Conservation (phyloP, 2,797 vertebrate genomes). For the Garrulus glandarius region DNA sequence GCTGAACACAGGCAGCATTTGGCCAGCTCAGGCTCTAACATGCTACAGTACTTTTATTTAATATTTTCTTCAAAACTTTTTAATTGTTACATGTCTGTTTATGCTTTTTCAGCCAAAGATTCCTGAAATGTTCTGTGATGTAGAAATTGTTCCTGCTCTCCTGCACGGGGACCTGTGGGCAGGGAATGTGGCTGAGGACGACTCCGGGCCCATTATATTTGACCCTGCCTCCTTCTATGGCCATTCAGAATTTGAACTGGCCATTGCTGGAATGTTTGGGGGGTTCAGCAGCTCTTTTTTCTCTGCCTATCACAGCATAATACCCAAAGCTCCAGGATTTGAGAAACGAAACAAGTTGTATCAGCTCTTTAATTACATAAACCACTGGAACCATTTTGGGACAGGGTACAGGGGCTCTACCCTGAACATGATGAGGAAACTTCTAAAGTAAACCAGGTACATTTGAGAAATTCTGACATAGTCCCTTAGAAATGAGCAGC, state of each 20-base stretch:
- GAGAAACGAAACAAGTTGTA: slow-evolving; percentile 87
- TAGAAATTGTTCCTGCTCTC: slow-evolving; percentile 82
- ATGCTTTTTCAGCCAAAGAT: slow-evolving; percentile 83
- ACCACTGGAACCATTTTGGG: slow-evolving; percentile 99
- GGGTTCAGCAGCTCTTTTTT: slow-evolving; percentile 89
- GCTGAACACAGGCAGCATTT: background rate
- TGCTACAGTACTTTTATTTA: background rate
- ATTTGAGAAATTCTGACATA: background rate
- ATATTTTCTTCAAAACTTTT: background rate
- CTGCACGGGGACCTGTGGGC: slow-evolving; percentile 95
- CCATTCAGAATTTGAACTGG: slow-evolving; percentile 90
- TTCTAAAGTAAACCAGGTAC: slow-evolving; percentile 36
- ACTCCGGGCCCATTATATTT: slow-evolving; percentile 85
- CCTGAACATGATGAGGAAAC: slow-evolving; percentile 68
- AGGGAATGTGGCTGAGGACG: slow-evolving; percentile 88
- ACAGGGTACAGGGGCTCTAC: slow-evolving; percentile 79
- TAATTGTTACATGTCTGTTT: background rate
- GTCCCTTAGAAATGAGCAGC: background rate
- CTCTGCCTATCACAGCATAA: slow-evolving; percentile 87
- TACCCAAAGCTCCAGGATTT: slow-evolving; percentile 88
- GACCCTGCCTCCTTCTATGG: slow-evolving; percentile 93
- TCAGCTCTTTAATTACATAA: slow-evolving; percentile 93
- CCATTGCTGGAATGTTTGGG: slow-evolving; percentile 90
- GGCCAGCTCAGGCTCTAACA: background rate
- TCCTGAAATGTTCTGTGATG: slow-evolving; percentile 82